These are phyloP conservation scores for Melinaea menophilus DNA, from an alignment of 2,888 invertebrate species.

Conservation along the genomic window DNA sequence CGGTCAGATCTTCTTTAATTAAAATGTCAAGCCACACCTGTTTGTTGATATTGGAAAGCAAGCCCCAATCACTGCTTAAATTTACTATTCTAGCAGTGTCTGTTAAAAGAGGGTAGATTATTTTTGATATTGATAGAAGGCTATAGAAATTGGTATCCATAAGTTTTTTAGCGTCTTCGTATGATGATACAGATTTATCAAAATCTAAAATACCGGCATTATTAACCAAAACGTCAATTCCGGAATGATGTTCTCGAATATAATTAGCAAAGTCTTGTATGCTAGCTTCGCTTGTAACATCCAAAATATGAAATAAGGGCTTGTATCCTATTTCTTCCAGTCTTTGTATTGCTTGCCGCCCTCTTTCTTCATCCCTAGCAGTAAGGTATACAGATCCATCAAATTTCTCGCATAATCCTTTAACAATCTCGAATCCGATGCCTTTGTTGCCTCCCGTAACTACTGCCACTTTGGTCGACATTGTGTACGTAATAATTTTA, in stretches of 20 bases:
- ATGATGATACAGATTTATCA: slow-evolving; percentile 79
- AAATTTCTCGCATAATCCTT: slow-evolving; percentile 81
- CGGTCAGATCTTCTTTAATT: slow-evolving; percentile 67
- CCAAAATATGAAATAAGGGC: slow-evolving; percentile 83
- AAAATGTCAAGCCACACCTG: slow-evolving; percentile 67
- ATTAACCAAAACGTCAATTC: slow-evolving; percentile 86
- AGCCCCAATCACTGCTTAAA: slow-evolving; percentile 81
- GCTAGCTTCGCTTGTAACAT: slow-evolving; percentile 81
- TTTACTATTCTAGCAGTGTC: slow-evolving; percentile 87
- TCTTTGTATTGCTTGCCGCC: slow-evolving; percentile 79
- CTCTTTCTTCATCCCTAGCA: slow-evolving; percentile 80
- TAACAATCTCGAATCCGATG: slow-evolving; percentile 71
- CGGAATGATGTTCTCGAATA: slow-evolving; percentile 79
- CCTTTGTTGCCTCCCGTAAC: slow-evolving; percentile 71
- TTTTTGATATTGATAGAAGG: slow-evolving; percentile 80
- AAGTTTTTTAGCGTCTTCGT: slow-evolving; percentile 83
- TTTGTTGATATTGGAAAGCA: slow-evolving; percentile 68
- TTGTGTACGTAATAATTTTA: slow-evolving; percentile 62
- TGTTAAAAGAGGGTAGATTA: slow-evolving; percentile 83
- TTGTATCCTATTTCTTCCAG: slow-evolving; percentile 77
- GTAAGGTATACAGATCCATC: slow-evolving; percentile 86
- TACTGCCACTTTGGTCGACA: slow-evolving; percentile 75
- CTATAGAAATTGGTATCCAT: slow-evolving; percentile 84
- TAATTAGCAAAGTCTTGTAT: slow-evolving; percentile 78
- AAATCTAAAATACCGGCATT: slow-evolving; percentile 87